Evolutionary conservation across 2,888 invertebrate species (phyloP), one percentile per base, ranked within the genome.

Genomic region (Tipula lateralis): DNA sequence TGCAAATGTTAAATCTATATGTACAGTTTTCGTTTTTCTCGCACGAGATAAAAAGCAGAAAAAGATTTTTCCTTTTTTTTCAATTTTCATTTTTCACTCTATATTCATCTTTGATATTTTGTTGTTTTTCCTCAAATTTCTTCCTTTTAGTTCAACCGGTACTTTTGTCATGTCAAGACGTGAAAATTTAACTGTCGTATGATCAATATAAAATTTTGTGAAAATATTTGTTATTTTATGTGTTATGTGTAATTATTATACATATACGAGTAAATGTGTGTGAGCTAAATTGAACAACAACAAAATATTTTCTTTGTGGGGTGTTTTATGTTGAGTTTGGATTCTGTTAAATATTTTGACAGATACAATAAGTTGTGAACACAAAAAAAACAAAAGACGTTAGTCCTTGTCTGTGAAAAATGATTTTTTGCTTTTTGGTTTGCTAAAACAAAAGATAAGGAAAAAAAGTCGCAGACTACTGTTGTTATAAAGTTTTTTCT

Each of bases 81-180:
- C 44, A 7, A 66, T 66, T 66, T 66, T 66, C 4, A 50, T 66
- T 66, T 66, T 66, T 19, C 66, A 24, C 24, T n/a, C n/a, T 9
- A 66, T 24, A 66, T 7, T 66, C 66, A 66, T 66, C 66, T 66
- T 66, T 66, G 24, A 66, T 66, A 66, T 66, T 24, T 66, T 66
- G 24, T 66, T 66, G 66, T 66, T 66, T 66, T 24, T 24, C 24
- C 66, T 19, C 66, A 66, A 24, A 9, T 66, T 66, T 66, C 24
- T 66, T 66, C 24, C 24, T 44, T 66, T 66, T 66, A 66, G 66
- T 66, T 66, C 66, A 66, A 66, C 66, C 66, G 66, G 66, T 66
- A 66, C 24, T 66, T 66, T 66, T 66, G 66, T 24, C 24, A 66
- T 66, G 66, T 66, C 24, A 66, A 66, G 66, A 66, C 66, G 66